These are phyloP conservation scores for Dendrophyllia cribrosa DNA, from an alignment of 64 coral and sea anemone genomes.

Conservation along the genomic window DNA sequence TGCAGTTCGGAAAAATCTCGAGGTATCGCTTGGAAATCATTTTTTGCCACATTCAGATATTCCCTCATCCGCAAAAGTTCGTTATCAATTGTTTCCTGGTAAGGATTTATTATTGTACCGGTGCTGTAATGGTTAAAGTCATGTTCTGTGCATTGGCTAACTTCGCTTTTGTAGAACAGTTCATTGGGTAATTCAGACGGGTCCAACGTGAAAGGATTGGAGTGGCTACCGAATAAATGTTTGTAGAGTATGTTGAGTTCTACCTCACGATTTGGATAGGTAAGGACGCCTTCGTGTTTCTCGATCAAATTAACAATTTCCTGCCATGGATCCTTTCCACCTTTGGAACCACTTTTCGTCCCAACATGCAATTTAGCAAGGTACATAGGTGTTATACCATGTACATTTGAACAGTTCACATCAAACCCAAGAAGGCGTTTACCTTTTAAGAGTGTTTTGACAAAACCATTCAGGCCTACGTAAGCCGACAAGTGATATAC, in stretches of 20 bases:
- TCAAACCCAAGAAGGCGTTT: constrained; percentile 31
- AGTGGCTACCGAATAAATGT: constrained; percentile 31
- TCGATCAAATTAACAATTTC: constrained; percentile 22
- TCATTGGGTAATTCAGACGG: background rate
- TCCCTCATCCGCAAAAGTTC: background rate
- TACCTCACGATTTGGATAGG: constrained; percentile 16
- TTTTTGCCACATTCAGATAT: too few species aligned
- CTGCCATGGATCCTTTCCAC: constrained; percentile 22
- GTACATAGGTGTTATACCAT: constrained; percentile 70
- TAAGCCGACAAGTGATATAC: constrained; percentile 44
- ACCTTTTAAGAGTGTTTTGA: background rate
- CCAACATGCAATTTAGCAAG: constrained; percentile 58
- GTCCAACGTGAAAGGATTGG: background rate
- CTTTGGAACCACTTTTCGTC: background rate
- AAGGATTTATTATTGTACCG: background rate
- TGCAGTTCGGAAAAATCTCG: background rate
- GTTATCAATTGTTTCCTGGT: background rate
- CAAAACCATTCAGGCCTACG: constrained; percentile 1
- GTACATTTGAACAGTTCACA: constrained; percentile 54
- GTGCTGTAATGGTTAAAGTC: background rate
- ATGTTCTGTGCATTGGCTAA: background rate
- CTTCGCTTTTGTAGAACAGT: background rate
- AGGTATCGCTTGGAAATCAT: background rate
- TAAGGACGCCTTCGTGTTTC: constrained; percentile 9
- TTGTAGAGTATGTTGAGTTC: constrained; percentile 31